Percentiles rank a stretch among this genome's conserved stretches.
phyloP scores from a whole-genome alignment of 1,140 invertebrate species.

The Ctenoplectra terminalis region DNA sequence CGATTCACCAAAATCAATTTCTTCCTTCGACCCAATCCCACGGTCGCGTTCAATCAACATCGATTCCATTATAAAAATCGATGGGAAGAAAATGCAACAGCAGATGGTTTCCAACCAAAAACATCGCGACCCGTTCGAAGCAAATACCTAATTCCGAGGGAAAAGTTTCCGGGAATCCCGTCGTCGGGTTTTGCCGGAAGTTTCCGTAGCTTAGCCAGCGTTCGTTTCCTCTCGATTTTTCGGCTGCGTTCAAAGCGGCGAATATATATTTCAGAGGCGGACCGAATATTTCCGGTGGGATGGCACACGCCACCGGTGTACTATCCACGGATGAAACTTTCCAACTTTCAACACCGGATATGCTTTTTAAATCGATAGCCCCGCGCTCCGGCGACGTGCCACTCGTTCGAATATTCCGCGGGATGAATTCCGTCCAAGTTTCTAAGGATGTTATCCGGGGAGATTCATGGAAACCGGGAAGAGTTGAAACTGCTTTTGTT shows the following conservation, averaged over 20 bases:
- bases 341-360: neutral
- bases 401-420: neutral
- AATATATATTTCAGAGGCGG: neutral
- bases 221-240: neutral
- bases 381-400: constrained; percentile 1
- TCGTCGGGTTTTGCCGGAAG: neutral
- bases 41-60: neutral
- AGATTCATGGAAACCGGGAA: no score
- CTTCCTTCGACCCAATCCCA: neutral
- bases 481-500: neutral
- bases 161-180: constrained; percentile 16
- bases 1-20: neutral
- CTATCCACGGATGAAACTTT: constrained; percentile 12
- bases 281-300: neutral
- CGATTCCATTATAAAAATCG: neutral
- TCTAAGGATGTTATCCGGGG: neutral
- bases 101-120: neutral
- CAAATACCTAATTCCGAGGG: neutral
- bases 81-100: neutral
- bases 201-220: neutral
- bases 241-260: neutral
- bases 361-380: constrained; percentile 18
- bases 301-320: neutral
- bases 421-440: neutral
- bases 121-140: neutral